Evolutionary conservation across 1,140 invertebrate species (phyloP).

Genomic region (Agrilus planipennis): DNA sequence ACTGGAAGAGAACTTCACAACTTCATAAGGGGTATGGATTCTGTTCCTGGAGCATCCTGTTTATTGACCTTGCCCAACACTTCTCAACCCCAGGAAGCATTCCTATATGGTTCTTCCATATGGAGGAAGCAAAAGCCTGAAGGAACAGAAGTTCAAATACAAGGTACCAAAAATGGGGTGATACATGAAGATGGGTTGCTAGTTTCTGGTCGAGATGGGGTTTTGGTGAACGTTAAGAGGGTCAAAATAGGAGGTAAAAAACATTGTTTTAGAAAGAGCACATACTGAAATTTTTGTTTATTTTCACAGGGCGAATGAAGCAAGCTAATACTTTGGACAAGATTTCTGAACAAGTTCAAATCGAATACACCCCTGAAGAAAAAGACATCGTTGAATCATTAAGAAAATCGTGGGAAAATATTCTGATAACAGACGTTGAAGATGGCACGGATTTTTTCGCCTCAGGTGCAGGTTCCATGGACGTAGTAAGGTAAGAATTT

Average conservation of each 20-base stretch:
- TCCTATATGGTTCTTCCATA: constrained; percentile 67
- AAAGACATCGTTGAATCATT: constrained; percentile 47
- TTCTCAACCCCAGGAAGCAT: constrained; percentile 48
- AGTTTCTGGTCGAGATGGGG: constrained; percentile 64
- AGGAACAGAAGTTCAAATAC: constrained; percentile 49
- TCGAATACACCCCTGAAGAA: constrained; percentile 73
- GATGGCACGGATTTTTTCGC: constrained; percentile 84
- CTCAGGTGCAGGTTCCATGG: constrained; percentile 88
- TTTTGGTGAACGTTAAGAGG: constrained; percentile 45
- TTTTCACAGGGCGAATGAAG: constrained; percentile 71
- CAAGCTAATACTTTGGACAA: constrained; percentile 70
- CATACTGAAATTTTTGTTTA: constrained; percentile 51
- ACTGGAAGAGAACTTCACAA: constrained; percentile 65
- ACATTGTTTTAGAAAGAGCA: background rate
- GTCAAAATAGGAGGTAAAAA: constrained; percentile 22
- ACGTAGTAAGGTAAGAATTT: constrained; percentile 64
- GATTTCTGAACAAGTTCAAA: constrained; percentile 39
- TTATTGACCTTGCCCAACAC: constrained; percentile 41
- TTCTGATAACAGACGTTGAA: constrained; percentile 66
- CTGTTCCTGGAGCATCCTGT: constrained; percentile 81
- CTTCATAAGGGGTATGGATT: constrained; percentile 88
- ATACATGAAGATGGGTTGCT: constrained; percentile 70
- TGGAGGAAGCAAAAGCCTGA: constrained; percentile 51
- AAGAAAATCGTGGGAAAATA: constrained; percentile 69
- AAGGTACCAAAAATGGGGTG: constrained; percentile 46